Percentiles rank a stretch among this genome's conserved stretches.
Evolutionary conservation across 2,888 invertebrate genomes (phyloP).

Genomic region (Agrotis ipsilon): DNA sequence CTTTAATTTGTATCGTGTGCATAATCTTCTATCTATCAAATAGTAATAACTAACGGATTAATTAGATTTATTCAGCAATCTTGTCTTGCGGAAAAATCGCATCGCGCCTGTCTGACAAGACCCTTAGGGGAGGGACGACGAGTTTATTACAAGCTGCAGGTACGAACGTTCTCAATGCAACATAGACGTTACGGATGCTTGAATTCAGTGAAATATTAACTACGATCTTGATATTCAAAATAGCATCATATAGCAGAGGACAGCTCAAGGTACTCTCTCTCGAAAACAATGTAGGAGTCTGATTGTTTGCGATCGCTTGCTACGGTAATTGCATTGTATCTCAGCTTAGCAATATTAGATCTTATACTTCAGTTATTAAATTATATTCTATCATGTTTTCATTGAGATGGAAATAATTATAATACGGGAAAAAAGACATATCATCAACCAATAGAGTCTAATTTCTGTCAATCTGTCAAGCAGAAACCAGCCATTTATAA

Average conservation of each 20-base stretch:
- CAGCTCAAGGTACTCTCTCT: neutral
- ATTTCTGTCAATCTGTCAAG: no score
- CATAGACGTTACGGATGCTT: neutral
- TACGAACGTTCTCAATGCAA: neutral
- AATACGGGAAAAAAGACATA: no score
- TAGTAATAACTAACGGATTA: no score
- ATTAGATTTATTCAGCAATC: no score
- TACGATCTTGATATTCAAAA: conserved; percentile 20
- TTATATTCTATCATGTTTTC: no score
- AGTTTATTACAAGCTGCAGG: neutral
- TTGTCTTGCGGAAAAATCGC: neutral
- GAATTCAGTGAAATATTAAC: conserved; percentile 20
- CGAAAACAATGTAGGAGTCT: conserved; percentile 1
- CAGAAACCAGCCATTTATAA: no score
- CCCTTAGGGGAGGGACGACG: neutral
- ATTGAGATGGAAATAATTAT: no score
- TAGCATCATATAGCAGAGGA: conserved; percentile 14
- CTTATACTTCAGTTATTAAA: neutral
- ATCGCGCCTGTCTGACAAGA: neutral
- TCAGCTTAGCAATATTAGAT: neutral
- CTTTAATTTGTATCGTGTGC: no score
- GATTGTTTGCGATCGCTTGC: conserved; percentile 10
- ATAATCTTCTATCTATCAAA: no score
- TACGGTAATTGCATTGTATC: neutral
- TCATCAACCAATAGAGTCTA: no score